These are phyloP conservation scores for Ametastegia equiseti DNA, from an alignment of 2,888 invertebrate species.

Conservation along the genomic window DNA sequence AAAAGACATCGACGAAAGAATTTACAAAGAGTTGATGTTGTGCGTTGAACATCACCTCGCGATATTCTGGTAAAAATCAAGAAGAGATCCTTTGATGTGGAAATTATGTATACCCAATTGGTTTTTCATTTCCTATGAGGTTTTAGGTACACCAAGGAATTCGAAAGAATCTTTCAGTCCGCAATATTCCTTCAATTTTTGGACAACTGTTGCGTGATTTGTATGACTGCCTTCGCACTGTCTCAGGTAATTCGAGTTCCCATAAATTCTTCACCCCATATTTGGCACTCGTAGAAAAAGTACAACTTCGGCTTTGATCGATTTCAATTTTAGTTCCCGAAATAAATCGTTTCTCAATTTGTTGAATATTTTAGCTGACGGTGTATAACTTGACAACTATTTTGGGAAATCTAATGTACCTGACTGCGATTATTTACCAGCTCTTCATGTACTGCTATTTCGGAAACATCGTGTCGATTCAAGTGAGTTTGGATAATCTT, in stretches of 20 bases:
- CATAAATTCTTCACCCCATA: neutral
- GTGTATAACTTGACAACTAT: constrained; percentile 6
- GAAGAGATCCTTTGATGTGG: neutral
- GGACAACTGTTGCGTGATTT: constrained; percentile 33
- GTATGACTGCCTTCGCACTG: constrained; percentile 21
- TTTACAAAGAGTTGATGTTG: constrained; percentile 1
- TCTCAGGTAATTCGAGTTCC: neutral
- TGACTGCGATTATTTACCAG: constrained; percentile 9
- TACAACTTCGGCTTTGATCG: no score
- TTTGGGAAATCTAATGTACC: neutral
- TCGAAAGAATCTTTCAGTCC: constrained; percentile 11
- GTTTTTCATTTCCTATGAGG: no score
- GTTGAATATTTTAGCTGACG: neutral
- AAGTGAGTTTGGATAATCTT: no score
- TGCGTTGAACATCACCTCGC: constrained; percentile 27
- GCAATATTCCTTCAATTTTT: constrained; percentile 37
- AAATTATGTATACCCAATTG: neutral
- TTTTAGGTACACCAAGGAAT: constrained; percentile 21
- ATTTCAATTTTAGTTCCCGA: no score
- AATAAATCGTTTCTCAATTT: no score
- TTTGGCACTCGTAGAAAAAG: neutral
- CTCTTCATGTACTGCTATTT: constrained; percentile 34
- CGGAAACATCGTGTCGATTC: constrained; percentile 10
- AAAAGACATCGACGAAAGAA: neutral
- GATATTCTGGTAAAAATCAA: constrained; percentile 10